Evolutionary conservation across 2,888 invertebrate species (phyloP).

Genomic region (Ormia ochracea): DNA sequence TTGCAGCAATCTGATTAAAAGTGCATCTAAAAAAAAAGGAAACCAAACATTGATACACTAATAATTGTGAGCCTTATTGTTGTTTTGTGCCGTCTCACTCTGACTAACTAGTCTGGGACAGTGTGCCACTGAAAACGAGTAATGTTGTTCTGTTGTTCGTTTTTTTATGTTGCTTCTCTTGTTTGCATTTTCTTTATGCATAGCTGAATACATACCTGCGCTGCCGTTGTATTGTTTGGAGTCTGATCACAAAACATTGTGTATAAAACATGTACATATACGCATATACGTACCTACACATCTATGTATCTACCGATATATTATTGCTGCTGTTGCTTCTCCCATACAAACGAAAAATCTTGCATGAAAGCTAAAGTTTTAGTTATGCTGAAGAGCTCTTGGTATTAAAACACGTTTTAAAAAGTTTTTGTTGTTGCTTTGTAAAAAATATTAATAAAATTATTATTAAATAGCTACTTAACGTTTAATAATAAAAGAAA

Average conservation of each 20-base stretch:
- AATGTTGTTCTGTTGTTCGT: constrained; percentile 19
- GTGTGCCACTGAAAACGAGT: not conserved
- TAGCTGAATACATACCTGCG: not conserved
- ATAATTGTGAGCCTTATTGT: not conserved
- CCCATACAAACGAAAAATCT: constrained; percentile 29
- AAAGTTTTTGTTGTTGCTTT: constrained; percentile 63
- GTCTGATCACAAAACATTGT: not conserved
- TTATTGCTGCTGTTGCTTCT: not conserved
- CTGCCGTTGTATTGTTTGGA: not conserved
- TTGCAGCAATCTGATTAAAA: not conserved
- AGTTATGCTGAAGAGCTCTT: constrained; percentile 72
- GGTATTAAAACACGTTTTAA: constrained; percentile 72
- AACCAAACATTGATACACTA: not conserved
- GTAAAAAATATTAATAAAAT: constrained; percentile 34
- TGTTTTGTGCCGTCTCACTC: constrained; percentile 36
- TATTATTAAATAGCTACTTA: not conserved
- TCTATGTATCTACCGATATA: too few relatives aligned
- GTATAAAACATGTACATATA: not conserved
- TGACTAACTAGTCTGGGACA: not conserved
- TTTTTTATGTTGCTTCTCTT: constrained; percentile 26
- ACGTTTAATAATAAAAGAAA: not conserved
- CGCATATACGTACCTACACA: not conserved
- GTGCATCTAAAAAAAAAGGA: not conserved
- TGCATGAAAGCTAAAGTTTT: constrained; percentile 35
- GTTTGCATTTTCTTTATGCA: constrained; percentile 9